Evolutionary conservation across 1,140 invertebrate genomes (phyloP).

Genomic region (Drosophila bocki): DNA sequence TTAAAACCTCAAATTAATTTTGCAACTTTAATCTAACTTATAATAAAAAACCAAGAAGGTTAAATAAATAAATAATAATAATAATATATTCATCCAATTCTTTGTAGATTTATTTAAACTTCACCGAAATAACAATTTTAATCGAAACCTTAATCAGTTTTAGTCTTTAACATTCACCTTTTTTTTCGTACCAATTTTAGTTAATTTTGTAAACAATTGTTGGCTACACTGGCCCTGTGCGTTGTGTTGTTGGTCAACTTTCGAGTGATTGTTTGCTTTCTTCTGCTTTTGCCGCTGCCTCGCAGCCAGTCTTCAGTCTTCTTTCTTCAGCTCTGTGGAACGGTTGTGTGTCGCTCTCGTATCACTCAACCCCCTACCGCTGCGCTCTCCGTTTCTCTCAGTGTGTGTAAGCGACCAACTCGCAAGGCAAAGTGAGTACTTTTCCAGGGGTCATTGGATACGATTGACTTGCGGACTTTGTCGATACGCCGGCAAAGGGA

Average conservation of each 20-base stretch:
- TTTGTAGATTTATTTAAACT: background rate
- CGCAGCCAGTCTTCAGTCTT: slow-evolving; percentile 28
- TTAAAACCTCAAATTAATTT: background rate
- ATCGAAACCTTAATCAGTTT: too few relatives aligned
- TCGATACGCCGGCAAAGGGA: slow-evolving; percentile 1
- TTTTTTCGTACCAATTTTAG: background rate
- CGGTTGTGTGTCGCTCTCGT: slow-evolving; percentile 18
- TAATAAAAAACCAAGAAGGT: background rate
- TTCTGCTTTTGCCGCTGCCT: slow-evolving; percentile 8
- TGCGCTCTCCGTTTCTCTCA: background rate
- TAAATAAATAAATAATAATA: background rate
- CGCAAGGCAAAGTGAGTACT: slow-evolving; percentile 19
- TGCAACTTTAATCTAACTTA: too few relatives aligned
- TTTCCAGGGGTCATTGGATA: slow-evolving; percentile 54
- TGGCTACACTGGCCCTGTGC: slow-evolving; percentile 3
- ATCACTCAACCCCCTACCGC: background rate
- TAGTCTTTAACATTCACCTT: background rate
- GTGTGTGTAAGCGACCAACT: background rate
- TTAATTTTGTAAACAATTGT: slow-evolving; percentile 2
- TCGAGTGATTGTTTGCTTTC: slow-evolving; percentile 28
- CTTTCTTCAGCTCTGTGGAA: slow-evolving; percentile 9
- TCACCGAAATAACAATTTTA: background rate
- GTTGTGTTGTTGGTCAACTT: slow-evolving; percentile 10
- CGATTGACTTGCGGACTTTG: slow-evolving; percentile 38
- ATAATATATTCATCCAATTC: background rate